Percentiles rank a stretch among this genome's conserved stretches.
These are phyloP conservation scores for Spongia lamella DNA, from an alignment of 37 sponge, comb jelly and placozoan species.

Conservation along the genomic window DNA sequence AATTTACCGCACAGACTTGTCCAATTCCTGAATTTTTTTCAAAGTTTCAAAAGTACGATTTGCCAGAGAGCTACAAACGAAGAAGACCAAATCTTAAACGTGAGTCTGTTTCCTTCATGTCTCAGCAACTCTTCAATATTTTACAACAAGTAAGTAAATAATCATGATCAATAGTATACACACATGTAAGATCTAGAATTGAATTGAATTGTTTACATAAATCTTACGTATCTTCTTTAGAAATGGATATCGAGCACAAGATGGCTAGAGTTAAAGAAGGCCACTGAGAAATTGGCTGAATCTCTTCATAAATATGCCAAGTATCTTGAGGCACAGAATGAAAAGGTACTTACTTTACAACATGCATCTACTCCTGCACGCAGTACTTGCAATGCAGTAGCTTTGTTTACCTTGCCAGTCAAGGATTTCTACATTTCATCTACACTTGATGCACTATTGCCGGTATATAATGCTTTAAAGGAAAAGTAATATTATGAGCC, in stretches of 20 bases:
- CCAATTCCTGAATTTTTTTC: constrained; percentile 7
- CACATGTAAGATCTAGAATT: not conserved
- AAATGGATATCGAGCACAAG: not conserved
- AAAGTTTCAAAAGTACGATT: not conserved
- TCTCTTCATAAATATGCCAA: constrained; percentile 11
- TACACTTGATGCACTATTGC: not conserved
- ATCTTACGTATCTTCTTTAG: constrained; percentile 1
- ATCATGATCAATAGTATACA: not conserved
- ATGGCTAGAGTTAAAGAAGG: not conserved
- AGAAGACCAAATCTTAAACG: not conserved
- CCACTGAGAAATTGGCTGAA: constrained; percentile 3
- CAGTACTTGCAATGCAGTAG: not conserved
- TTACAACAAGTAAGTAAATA: not conserved
- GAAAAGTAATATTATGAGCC: not conserved
- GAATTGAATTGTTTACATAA: not conserved
- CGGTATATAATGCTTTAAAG: constrained; percentile 1
- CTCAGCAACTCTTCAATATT: not conserved
- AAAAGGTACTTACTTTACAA: constrained; percentile 14
- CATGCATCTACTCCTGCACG: constrained; percentile 10
- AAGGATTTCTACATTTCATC: not conserved
- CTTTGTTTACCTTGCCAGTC: constrained; percentile 1
- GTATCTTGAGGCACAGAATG: constrained; percentile 15
- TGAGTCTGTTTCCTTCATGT: not conserved
- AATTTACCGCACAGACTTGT: constrained; percentile 11
- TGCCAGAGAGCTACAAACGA: not conserved